These are phyloP conservation scores for Drusus annulatus DNA, from an alignment of 1,140 invertebrate genomes.

Conservation along the genomic window DNA sequence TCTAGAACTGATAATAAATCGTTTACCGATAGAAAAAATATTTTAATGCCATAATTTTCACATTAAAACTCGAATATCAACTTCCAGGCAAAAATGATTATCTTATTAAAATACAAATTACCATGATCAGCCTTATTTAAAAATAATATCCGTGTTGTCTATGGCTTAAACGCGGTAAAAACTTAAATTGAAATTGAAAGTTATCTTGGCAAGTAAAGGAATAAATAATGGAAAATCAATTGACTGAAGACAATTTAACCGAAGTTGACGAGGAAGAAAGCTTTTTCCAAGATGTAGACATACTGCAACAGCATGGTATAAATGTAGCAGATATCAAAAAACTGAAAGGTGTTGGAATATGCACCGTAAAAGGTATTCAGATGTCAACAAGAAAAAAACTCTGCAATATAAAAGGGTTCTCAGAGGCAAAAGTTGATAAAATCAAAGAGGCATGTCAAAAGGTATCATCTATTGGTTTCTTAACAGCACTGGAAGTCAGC, in stretches of 20 bases:
- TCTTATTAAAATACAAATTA: too few species aligned
- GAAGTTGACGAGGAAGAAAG: conserved; percentile 70
- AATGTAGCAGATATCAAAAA: conserved; percentile 82
- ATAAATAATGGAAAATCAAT: conserved; percentile 30
- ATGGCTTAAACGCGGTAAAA: conserved; percentile 21
- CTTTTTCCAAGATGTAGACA: conserved; percentile 73
- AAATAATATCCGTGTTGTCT: not conserved
- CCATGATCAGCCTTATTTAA: too few species aligned
- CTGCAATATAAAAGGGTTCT: conserved; percentile 83
- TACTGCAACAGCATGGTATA: conserved; percentile 72
- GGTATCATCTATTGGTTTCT: conserved; percentile 75
- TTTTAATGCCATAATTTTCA: too few species aligned
- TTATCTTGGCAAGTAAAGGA: not conserved
- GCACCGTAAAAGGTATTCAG: conserved; percentile 85
- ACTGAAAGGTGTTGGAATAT: conserved; percentile 83
- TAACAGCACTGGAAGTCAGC: conserved; percentile 83
- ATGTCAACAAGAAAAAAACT: conserved; percentile 86
- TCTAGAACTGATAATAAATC: too few species aligned
- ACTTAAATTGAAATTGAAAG: not conserved
- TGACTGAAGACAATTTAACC: conserved; percentile 31
- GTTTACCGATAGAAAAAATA: too few species aligned
- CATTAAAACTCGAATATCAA: too few species aligned
- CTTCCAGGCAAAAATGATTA: too few species aligned
- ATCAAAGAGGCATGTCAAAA: conserved; percentile 84
- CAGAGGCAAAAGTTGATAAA: conserved; percentile 87